phyloP scores from a whole-genome alignment of 2,113 vertebrate genomes.

The Morone saxatilis region DNA sequence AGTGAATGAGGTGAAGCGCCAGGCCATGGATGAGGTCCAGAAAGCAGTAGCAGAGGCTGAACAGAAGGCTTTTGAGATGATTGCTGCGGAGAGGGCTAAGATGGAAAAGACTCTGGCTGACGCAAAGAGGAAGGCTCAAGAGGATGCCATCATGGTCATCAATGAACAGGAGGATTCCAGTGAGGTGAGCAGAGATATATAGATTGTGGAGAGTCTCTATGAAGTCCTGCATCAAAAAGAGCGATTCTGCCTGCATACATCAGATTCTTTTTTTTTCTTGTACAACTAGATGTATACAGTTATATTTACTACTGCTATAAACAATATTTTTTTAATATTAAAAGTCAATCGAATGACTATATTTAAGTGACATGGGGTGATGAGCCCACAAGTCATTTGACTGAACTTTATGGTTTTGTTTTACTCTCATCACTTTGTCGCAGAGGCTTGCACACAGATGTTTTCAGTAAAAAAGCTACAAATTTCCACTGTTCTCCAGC shows the following conservation, averaged over 20 bases:
- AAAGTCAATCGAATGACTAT: neutral
- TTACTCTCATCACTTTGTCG: neutral
- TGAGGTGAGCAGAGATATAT: constrained; percentile 86
- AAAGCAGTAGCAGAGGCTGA: constrained; percentile 97
- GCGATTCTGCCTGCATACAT: neutral
- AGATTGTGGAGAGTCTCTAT: too few relatives aligned
- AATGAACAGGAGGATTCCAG: constrained; percentile 99
- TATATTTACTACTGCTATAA: neutral
- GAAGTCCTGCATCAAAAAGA: too few relatives aligned
- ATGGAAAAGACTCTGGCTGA: constrained; percentile 98
- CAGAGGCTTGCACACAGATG: too few relatives aligned
- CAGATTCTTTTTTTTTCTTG: too few relatives aligned
- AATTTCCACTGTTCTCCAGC: neutral
- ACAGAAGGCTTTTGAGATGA: constrained; percentile 99
- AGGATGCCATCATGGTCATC: constrained; percentile 96
- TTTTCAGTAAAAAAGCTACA: neutral
- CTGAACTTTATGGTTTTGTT: neutral
- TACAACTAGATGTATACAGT: neutral
- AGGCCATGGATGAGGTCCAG: constrained; percentile 99
- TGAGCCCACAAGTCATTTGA: neutral
- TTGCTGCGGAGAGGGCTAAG: constrained; percentile 93
- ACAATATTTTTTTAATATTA: neutral
- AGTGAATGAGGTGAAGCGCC: constrained; percentile 98
- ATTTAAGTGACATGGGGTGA: neutral
- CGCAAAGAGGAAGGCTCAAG: constrained; percentile 94